phyloP scores from a whole-genome alignment of 2,113 vertebrate genomes.

The Antigone vipio region DNA sequence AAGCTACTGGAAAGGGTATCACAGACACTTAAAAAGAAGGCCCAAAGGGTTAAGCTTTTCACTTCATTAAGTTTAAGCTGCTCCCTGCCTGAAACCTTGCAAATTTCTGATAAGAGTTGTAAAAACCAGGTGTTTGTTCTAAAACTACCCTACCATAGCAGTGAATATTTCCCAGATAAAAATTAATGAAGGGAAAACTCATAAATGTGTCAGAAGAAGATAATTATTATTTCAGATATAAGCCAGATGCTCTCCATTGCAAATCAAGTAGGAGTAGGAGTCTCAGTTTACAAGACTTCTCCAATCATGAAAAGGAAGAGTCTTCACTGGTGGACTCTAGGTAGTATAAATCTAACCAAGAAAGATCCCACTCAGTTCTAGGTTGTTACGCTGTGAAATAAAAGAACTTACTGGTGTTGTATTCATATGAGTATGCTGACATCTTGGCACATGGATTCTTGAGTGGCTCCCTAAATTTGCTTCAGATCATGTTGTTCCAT shows the following conservation, averaged over 20 bases:
- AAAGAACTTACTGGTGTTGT: background rate
- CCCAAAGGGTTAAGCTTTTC: constrained; percentile 56
- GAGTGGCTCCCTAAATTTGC: background rate
- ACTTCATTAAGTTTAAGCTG: constrained; percentile 57
- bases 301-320: background rate
- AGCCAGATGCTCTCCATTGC: constrained; percentile 61
- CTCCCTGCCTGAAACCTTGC: constrained; percentile 58
- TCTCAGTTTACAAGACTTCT: constrained; percentile 1
- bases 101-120: constrained; percentile 66
- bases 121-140: constrained; percentile 75
- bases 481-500: background rate
- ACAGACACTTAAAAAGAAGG: background rate
- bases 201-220: constrained; percentile 71
- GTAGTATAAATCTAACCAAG: background rate
- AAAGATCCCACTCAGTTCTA: background rate
- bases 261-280: constrained; percentile 32
- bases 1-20: constrained; percentile 21
- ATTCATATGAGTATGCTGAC: background rate
- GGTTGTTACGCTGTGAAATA: background rate
- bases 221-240: constrained; percentile 69
- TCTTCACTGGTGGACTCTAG: background rate
- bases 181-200: constrained; percentile 73
- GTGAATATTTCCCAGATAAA: constrained; percentile 69
- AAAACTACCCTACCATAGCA: constrained; percentile 66
- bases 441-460: background rate